Evolutionary conservation across 2,797 vertebrate species (phyloP).

Genomic region (Petrocephalus sullivani): DNA sequence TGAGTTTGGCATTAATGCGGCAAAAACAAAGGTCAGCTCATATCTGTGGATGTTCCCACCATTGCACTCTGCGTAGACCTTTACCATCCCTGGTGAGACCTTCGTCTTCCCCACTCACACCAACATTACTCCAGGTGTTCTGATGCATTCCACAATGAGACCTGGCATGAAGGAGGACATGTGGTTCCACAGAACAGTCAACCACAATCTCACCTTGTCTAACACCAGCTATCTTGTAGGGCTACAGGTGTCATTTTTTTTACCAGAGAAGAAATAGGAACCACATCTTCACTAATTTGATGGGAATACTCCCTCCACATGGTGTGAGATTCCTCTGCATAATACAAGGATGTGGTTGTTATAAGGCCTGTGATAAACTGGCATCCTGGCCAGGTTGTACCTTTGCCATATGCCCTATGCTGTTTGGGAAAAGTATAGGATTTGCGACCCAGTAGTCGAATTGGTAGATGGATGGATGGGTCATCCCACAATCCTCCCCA

Average conservation of each 20-base stretch:
- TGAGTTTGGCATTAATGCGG: too few species aligned
- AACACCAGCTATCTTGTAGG: not conserved
- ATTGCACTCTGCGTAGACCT: not conserved
- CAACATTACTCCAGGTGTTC: not conserved
- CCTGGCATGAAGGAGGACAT: not conserved
- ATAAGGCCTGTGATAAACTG: not conserved
- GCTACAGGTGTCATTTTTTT: not conserved
- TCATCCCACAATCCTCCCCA: not conserved
- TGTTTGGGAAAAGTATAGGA: not conserved
- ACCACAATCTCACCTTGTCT: not conserved
- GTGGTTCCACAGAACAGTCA: not conserved
- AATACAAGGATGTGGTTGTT: not conserved
- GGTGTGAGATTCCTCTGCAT: not conserved
- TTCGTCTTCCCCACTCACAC: not conserved
- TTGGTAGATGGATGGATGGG: not conserved
- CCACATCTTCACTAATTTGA: not conserved
- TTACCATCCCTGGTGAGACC: not conserved
- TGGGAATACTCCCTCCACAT: not conserved
- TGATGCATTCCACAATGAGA: not conserved
- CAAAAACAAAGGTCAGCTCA: too few species aligned
- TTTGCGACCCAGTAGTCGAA: not conserved
- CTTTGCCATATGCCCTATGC: not conserved
- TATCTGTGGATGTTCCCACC: too few species aligned
- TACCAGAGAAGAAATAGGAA: not conserved
- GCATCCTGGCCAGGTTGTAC: not conserved